phyloP scores from a whole-genome alignment of 2,113 vertebrate species.

The Cairina moschata region DNA sequence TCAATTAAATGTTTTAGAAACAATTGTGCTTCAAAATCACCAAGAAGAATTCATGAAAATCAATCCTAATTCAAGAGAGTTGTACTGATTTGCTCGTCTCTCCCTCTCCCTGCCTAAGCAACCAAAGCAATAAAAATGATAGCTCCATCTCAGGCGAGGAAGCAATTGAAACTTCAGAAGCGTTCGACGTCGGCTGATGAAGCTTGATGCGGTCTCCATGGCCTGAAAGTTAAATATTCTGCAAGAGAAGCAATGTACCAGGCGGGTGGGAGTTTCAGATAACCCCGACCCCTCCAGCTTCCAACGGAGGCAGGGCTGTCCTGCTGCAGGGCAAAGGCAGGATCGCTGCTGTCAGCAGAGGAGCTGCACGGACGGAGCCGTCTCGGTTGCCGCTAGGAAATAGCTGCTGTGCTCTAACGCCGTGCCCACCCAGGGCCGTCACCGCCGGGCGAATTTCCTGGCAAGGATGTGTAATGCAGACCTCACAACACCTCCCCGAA shows the following conservation, averaged over 20 bases:
- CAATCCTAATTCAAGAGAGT: constrained; percentile 51
- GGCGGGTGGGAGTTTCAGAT: constrained; percentile 40
- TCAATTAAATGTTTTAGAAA: constrained; percentile 60
- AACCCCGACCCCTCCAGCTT: constrained; percentile 32
- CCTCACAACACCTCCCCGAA: not conserved
- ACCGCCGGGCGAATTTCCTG: not conserved
- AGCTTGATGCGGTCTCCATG: constrained; percentile 48
- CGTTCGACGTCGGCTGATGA: constrained; percentile 37
- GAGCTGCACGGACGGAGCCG: not conserved
- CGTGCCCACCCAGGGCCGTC: not conserved
- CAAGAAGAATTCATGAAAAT: constrained; percentile 54
- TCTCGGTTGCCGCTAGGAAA: not conserved
- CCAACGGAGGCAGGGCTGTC: constrained; percentile 3
- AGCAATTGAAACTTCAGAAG: constrained; percentile 61
- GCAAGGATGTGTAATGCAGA: not conserved
- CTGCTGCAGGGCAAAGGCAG: not conserved
- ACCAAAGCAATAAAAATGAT: constrained; percentile 59
- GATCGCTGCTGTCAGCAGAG: not conserved
- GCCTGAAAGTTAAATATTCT: constrained; percentile 63
- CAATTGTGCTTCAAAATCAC: constrained; percentile 60
- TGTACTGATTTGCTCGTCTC: constrained; percentile 42
- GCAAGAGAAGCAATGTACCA: constrained; percentile 59
- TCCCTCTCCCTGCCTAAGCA: constrained; percentile 38
- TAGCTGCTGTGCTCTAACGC: not conserved
- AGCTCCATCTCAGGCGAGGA: constrained; percentile 48